Evolutionary conservation across 2,888 invertebrate genomes (phyloP).

Genomic region (Lasioglossum vierecki): DNA sequence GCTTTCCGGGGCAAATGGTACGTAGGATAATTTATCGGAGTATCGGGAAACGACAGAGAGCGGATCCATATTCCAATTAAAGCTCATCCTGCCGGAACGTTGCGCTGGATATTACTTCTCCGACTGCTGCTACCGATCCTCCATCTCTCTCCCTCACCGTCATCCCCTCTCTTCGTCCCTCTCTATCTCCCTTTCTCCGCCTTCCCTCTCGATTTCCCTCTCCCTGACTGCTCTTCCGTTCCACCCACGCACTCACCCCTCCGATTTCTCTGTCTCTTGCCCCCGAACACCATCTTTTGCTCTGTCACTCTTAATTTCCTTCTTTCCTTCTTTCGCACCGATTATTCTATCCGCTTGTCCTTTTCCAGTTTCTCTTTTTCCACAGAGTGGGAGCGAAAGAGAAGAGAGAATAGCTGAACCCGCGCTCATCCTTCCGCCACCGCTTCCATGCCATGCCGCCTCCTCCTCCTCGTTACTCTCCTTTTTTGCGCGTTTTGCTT

Average conservation of each 20-base stretch:
- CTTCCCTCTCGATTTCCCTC: conserved; percentile 33
- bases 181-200: conserved; percentile 20
- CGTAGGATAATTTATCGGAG: conserved; percentile 82
- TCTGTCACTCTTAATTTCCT: conserved; percentile 62
- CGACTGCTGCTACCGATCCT: conserved; percentile 65
- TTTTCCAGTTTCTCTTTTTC: conserved; percentile 56
- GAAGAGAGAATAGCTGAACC: conserved; percentile 50
- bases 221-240: conserved; percentile 40
- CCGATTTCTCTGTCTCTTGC: conserved; percentile 53
- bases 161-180: conserved; percentile 19
- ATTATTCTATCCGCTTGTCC: conserved; percentile 42
- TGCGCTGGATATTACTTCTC: conserved; percentile 76
- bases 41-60: conserved; percentile 82
- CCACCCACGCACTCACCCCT: conserved; percentile 50
- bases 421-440: conserved; percentile 64
- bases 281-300: conserved; percentile 35
- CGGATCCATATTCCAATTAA: conserved; percentile 84
- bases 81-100: conserved; percentile 83
- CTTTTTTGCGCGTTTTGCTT: conserved; percentile 79
- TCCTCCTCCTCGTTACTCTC: conserved; percentile 72
- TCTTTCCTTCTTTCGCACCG: conserved; percentile 52
- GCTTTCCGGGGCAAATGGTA: conserved; percentile 81
- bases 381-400: conserved; percentile 4
- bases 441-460: conserved; percentile 57
- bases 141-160: background rate